These are phyloP conservation scores for Sparus aurata DNA, from an alignment of 2,797 vertebrate species.

Conservation along the genomic window DNA sequence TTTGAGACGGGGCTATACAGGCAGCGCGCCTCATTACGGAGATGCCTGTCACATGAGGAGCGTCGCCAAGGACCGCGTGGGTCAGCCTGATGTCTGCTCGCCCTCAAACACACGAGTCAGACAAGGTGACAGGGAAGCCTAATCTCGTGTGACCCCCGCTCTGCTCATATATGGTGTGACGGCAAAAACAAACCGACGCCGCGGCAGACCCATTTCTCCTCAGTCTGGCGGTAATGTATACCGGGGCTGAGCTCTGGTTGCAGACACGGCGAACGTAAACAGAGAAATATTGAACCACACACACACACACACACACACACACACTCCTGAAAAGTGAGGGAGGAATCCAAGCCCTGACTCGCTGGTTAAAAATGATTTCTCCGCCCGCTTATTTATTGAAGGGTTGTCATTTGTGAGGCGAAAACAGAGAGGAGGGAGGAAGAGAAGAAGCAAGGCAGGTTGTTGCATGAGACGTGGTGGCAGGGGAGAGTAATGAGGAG, in stretches of 20 bases:
- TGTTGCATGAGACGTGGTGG: constrained; percentile 40
- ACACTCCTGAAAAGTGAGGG: constrained; percentile 24
- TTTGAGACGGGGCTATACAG: constrained; percentile 24
- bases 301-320: constrained; percentile 6
- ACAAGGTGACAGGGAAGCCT: constrained; percentile 62
- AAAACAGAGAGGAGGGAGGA: constrained; percentile 24
- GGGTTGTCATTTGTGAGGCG: constrained; percentile 46
- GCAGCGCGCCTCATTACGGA: constrained; percentile 62
- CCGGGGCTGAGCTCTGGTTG: constrained; percentile 52
- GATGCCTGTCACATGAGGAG: constrained; percentile 47
- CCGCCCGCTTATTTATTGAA: constrained; percentile 50
- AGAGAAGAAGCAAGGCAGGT: constrained; percentile 8
- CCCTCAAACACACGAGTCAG: constrained; percentile 20
- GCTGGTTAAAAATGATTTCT: constrained; percentile 61
- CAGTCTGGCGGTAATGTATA: constrained; percentile 36
- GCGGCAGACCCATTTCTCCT: constrained; percentile 14
- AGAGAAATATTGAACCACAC: constrained; percentile 62
- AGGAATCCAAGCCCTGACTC: constrained; percentile 47
- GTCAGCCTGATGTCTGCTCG: constrained; percentile 25
- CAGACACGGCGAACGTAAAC: constrained; percentile 58
- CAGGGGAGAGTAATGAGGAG: constrained; percentile 51
- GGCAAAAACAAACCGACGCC: constrained; percentile 43
- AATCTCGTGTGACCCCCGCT: constrained; percentile 40
- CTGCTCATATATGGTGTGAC: constrained; percentile 10
- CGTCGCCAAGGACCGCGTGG: constrained; percentile 10